A percentile compares a stretch with the other conserved stretches of the same genome.
Evolutionary conservation across 2,113 vertebrate genomes (phyloP).

Genomic region (Helogale parvula): DNA sequence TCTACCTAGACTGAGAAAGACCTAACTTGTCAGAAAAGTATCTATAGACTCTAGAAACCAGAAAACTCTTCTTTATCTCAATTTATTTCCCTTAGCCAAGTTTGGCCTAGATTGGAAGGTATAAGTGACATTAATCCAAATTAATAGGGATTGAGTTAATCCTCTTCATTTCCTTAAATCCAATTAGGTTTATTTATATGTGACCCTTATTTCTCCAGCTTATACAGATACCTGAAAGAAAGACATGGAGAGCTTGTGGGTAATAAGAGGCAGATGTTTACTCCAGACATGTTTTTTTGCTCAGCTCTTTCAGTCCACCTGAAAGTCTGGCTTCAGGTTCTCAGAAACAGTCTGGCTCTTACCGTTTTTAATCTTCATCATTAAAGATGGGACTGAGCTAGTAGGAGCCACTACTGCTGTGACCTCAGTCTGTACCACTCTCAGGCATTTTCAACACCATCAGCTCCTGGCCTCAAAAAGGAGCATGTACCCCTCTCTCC

Average conservation of each 20-base stretch:
- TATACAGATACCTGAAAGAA: not conserved
- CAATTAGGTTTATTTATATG: slow-evolving; percentile 44
- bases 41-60: not conserved
- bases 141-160: slow-evolving; percentile 20
- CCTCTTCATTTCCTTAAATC: slow-evolving; percentile 23
- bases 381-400: too few relatives aligned
- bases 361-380: not conserved
- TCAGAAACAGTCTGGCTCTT: not conserved
- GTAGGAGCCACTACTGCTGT: not conserved
- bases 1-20: not conserved
- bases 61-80: slow-evolving; percentile 15
- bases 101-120: not conserved
- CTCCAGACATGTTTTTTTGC: not conserved
- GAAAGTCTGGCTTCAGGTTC: not conserved
- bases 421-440: not conserved
- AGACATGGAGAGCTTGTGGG: not conserved
- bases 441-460: not conserved
- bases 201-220: slow-evolving; percentile 25
- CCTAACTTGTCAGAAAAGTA: not conserved
- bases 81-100: not conserved
- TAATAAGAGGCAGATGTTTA: not conserved
- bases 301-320: not conserved
- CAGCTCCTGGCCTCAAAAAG: not conserved
- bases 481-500: not conserved
- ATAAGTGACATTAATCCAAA: slow-evolving; percentile 35